phyloP scores from a whole-genome alignment of 2,113 vertebrate genomes.

The Pituophis catenifer region DNA sequence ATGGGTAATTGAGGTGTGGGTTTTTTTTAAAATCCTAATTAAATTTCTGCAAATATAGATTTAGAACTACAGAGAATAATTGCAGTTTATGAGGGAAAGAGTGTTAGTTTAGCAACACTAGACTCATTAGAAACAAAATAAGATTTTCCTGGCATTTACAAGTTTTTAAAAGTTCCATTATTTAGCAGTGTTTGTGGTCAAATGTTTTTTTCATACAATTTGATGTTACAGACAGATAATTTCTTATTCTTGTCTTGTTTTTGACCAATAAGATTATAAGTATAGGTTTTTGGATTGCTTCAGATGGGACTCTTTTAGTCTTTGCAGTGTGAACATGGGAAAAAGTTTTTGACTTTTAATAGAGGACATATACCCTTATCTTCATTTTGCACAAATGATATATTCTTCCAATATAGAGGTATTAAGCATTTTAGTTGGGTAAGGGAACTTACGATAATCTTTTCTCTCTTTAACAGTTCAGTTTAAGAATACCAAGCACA shows the following conservation, averaged over 20 bases:
- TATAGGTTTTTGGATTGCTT: slow-evolving; percentile 2
- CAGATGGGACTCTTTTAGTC: background rate
- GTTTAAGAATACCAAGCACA: slow-evolving; percentile 8
- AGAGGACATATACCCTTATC: slow-evolving; percentile 25
- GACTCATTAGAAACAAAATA: slow-evolving; percentile 39
- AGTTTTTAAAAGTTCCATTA: slow-evolving; percentile 32
- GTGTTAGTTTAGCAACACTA: slow-evolving; percentile 34
- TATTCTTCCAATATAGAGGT: slow-evolving; percentile 15
- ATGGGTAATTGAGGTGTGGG: slow-evolving; percentile 1
- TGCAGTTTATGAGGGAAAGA: slow-evolving; percentile 30
- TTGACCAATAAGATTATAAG: slow-evolving; percentile 22
- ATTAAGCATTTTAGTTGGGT: slow-evolving; percentile 4
- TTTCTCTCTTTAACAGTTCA: background rate
- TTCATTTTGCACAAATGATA: slow-evolving; percentile 28
- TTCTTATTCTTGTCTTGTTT: slow-evolving; percentile 35
- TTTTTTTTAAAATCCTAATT: slow-evolving; percentile 35
- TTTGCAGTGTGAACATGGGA: slow-evolving; percentile 27
- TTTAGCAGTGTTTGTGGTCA: slow-evolving; percentile 32
- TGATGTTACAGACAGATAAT: slow-evolving; percentile 31
- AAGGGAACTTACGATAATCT: slow-evolving; percentile 10
- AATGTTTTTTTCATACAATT: slow-evolving; percentile 39
- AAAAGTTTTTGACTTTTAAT: slow-evolving; percentile 34
- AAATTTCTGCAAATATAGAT: slow-evolving; percentile 47
- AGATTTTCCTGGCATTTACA: slow-evolving; percentile 22
- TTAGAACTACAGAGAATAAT: slow-evolving; percentile 48